Base-by-base conservation (phyloP, 2,888 invertebrate species). In the Cepaea hortensis region DNA sequence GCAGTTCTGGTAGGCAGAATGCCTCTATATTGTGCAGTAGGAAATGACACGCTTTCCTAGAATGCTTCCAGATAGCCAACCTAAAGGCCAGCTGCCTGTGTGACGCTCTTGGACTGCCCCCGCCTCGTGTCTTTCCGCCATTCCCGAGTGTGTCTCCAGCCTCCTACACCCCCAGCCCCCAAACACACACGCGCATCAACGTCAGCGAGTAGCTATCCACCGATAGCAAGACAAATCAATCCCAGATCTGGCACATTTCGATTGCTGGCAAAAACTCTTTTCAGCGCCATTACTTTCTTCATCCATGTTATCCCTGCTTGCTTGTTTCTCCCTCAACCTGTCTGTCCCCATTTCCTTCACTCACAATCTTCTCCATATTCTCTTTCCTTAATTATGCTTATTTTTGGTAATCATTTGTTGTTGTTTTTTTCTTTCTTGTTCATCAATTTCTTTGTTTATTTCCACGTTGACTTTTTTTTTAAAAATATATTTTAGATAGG, bases 181-280 rank as follows among this genome's bases (percentile, higher is more conserved):
- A 61, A 5, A 5, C 61, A 11, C 6, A n/a, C 77, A n/a, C n/a
- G 61, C 61, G 77, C 61, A 23, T 77, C 23, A 77, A 55, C 55
- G 77, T 0, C 77, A 23, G n/a, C 76, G 20, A 23, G 61, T 23
- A 79, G 62, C 61, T 55, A 77, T 55, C 77, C 55, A 77, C 35
- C 6, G 61, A 61, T 23, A 35, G n/a, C 23, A 62, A 46, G 79
- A 62, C 55, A 79, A 79, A 79, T 79, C 79, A 79, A 79, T 79
- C 79, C 62, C 11, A 13, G 62, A 79, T 62, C 79, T 79, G 62
- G 62, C 79, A 62, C 79, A 62, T 79, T 79, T 55, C 62, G 61
- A 79, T 79, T 7, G 15, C 62, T 55, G 23, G 77, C 23, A 46
- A 77, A 55, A 77, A n/a, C 3, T 11, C 3, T 55, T 77, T 13